Conservation (phyloP, 2,888 invertebrate species). For the Epsilonema sp. region DNA sequence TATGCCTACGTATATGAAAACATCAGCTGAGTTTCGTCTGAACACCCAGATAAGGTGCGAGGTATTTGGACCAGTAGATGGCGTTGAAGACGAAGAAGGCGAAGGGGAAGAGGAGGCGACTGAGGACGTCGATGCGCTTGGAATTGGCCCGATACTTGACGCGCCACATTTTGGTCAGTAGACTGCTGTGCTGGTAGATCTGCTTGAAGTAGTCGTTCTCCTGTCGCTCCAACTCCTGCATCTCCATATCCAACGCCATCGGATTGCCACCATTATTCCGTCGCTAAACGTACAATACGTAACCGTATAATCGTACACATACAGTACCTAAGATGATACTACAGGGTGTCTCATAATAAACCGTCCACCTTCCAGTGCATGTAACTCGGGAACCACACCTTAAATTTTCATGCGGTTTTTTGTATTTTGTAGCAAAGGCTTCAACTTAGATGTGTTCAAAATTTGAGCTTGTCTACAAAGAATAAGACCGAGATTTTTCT, state of each 20-base stretch:
- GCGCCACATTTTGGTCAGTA: background rate
- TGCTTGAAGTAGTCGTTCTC: background rate
- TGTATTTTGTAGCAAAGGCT: no score
- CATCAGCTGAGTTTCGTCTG: no score
- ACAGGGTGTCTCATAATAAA: no score
- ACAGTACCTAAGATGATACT: background rate
- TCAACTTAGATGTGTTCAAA: no score
- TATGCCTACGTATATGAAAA: no score
- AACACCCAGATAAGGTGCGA: slow-evolving; percentile 4
- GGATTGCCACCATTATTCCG: background rate
- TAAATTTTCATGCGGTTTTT: no score
- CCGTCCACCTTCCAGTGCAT: no score
- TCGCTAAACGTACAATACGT: background rate
- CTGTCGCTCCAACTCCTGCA: background rate
- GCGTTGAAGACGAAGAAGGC: slow-evolving; percentile 8
- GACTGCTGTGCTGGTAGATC: background rate
- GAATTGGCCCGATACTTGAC: slow-evolving; percentile 1
- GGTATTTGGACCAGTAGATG: slow-evolving; percentile 8
- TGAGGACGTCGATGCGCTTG: slow-evolving; percentile 7
- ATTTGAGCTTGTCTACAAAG: no score
- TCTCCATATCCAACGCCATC: background rate
- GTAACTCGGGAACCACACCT: no score
- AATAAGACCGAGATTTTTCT: no score
- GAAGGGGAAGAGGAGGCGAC: slow-evolving; percentile 7
- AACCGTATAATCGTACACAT: background rate